These are phyloP conservation scores for Tenthredo amoena DNA, from an alignment of 2,888 invertebrate species.

Conservation along the genomic window DNA sequence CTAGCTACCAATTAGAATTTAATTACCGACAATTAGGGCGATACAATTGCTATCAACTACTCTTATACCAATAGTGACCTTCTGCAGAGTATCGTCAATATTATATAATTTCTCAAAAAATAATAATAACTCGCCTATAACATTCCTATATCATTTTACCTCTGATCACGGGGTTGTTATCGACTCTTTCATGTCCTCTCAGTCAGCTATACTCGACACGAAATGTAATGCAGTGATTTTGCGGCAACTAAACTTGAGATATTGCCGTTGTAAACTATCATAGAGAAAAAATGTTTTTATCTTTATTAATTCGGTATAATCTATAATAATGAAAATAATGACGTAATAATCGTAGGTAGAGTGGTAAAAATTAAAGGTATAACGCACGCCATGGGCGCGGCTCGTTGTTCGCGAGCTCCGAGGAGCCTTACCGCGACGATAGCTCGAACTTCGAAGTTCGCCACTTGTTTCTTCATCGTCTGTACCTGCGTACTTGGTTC, in stretches of 20 bases:
- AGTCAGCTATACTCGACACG: not conserved
- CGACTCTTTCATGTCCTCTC: not conserved
- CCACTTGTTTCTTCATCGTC: constrained; percentile 46
- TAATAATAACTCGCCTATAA: too few species aligned
- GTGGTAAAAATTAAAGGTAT: not conserved
- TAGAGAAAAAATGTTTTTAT: not conserved
- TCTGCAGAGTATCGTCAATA: too few species aligned
- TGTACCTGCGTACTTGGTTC: constrained; percentile 47
- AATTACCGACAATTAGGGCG: not conserved
- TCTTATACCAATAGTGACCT: not conserved
- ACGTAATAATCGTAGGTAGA: not conserved
- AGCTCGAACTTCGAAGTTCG: constrained; percentile 31
- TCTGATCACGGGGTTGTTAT: not conserved
- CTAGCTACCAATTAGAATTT: constrained; percentile 7
- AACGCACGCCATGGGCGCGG: constrained; percentile 43
- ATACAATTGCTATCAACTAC: not conserved
- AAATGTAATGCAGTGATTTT: not conserved
- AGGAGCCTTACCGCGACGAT: not conserved
- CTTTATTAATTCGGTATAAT: not conserved
- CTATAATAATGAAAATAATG: not conserved
- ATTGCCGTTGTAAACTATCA: not conserved
- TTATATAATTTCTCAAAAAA: too few species aligned
- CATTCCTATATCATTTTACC: not conserved
- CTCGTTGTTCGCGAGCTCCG: constrained; percentile 19
- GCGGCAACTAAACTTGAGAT: not conserved